Percentiles rank a stretch among this genome's conserved stretches.
Evolutionary conservation across 2,113 vertebrate species (phyloP).

Genomic region (Nannospalax galili): DNA sequence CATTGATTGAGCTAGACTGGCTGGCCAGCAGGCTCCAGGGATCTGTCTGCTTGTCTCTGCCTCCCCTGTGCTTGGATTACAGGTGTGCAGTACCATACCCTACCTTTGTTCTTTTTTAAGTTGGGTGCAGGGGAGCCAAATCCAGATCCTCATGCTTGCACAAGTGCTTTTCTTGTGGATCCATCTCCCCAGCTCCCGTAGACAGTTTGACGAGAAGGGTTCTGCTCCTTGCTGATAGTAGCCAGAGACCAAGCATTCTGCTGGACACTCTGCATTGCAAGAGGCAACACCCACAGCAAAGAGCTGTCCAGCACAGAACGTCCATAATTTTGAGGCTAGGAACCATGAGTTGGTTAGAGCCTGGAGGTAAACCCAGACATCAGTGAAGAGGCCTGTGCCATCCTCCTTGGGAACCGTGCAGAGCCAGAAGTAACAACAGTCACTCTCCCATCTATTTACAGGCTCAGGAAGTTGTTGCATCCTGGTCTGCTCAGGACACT

Average conservation of each 20-base stretch:
- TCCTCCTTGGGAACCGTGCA: fast-evolving
- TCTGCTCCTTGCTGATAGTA: not conserved
- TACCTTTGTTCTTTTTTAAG: not conserved
- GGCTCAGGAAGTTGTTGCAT: not conserved
- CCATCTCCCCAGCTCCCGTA: not conserved
- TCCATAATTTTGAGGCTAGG: too few species aligned
- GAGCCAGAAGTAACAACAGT: not conserved
- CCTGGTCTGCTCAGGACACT: not conserved
- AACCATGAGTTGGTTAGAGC: not conserved
- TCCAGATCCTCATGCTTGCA: too few species aligned
- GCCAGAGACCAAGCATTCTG: not conserved
- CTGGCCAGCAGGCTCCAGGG: not conserved
- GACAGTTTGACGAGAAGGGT: not conserved
- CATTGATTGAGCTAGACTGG: not conserved
- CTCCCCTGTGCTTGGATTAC: too few species aligned
- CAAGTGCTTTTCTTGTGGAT: not conserved
- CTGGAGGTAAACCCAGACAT: not conserved
- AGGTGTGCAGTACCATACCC: not conserved
- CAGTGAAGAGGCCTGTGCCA: not conserved
- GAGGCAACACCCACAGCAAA: not conserved
- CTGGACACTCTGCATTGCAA: fast-evolving
- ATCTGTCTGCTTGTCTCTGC: not conserved
- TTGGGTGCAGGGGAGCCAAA: not conserved
- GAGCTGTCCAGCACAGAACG: too few species aligned
- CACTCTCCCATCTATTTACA: not conserved